Percentiles rank a stretch among this genome's conserved stretches.
Conservation (phyloP, 2,797 vertebrate genomes). For the Erithacus rubecula region DNA sequence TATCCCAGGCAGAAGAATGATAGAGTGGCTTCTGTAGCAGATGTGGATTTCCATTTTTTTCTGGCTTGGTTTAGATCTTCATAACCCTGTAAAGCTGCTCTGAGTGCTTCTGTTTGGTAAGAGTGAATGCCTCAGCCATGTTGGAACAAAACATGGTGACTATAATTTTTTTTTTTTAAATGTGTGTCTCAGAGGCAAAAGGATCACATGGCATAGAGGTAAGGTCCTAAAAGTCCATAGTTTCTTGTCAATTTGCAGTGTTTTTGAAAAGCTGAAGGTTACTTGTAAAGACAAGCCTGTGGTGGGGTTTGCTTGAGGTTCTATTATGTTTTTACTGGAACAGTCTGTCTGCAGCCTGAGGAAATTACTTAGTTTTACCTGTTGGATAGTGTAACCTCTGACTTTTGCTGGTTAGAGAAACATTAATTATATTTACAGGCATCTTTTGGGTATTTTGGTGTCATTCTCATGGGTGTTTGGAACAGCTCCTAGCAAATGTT, state of each 20-base stretch:
- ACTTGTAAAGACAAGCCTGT: not conserved
- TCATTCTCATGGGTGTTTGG: not conserved
- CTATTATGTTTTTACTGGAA: not conserved
- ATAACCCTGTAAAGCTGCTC: not conserved
- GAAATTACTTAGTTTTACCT: not conserved
- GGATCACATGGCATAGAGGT: not conserved
- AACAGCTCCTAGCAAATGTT: not conserved
- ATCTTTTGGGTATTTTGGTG: not conserved
- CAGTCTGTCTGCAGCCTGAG: not conserved
- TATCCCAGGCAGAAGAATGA: not conserved
- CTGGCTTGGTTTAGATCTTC: not conserved
- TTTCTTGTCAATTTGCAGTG: not conserved
- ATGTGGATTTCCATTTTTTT: not conserved
- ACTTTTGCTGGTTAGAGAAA: not conserved
- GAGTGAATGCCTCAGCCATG: not conserved
- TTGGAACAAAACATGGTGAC: not conserved
- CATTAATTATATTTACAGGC: not conserved
- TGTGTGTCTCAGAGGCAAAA: not conserved
- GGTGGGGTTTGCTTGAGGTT: not conserved
- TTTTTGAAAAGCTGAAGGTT: not conserved
- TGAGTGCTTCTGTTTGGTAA: not conserved
- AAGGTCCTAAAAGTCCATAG: not conserved
- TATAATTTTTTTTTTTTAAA: not conserved
- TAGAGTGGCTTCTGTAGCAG: not conserved
- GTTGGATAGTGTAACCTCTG: not conserved